Percentiles rank a stretch among this genome's conserved stretches.
These are phyloP conservation scores for Neotoxoptera formosana DNA, from an alignment of 1,140 invertebrate species.

Conservation along the genomic window DNA sequence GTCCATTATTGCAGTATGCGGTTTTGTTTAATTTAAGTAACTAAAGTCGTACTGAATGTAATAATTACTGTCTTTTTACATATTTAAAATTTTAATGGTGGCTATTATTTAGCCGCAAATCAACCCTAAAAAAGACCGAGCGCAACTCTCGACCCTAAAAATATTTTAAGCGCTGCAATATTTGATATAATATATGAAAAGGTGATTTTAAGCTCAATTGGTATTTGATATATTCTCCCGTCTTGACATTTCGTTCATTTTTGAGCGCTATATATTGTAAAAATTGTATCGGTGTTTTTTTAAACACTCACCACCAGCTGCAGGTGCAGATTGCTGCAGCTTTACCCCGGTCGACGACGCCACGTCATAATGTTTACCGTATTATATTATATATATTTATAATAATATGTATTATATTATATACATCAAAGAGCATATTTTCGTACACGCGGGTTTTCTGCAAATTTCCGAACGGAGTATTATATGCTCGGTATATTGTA, in stretches of 20 bases:
- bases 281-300: background rate
- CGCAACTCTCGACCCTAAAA: background rate
- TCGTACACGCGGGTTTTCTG: background rate
- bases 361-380: background rate
- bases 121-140: no score
- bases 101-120: background rate
- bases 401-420: background rate
- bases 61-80: background rate
- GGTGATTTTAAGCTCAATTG: background rate
- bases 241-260: background rate
- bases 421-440: slow-evolving; percentile 7
- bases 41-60: no score
- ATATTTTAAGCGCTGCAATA: background rate
- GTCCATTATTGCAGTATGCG: no score
- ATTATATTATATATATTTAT: no score
- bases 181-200: background rate
- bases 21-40: no score
- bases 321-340: no score
- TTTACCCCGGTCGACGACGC: background rate
- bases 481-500: background rate
- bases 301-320: background rate
- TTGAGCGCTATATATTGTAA: background rate
- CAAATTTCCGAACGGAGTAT: slow-evolving; percentile 23
- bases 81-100: background rate
- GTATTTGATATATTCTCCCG: background rate